Evolutionary conservation across 2,113 vertebrate genomes (phyloP).

Genomic region (Odontophorus gujanensis): DNA sequence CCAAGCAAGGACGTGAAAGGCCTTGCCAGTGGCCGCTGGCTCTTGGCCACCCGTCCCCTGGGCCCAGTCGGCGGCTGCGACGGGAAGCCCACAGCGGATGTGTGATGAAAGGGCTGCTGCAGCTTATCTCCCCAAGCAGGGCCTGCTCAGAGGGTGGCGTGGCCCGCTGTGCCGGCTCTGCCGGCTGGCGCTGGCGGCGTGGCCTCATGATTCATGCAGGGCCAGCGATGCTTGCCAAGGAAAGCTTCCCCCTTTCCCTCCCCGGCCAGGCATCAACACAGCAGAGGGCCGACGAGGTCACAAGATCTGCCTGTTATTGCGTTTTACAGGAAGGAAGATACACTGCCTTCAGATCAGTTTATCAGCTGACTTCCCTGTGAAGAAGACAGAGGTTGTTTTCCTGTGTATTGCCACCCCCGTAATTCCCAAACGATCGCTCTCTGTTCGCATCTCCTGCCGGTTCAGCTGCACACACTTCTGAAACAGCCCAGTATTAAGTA

Average conservation of each 20-base stretch:
- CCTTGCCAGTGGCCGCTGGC: conserved; percentile 18
- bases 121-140: conserved; percentile 61
- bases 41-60: background rate
- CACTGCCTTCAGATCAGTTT: conserved; percentile 76
- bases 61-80: background rate
- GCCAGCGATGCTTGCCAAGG: conserved; percentile 29
- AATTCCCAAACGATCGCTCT: conserved; percentile 74
- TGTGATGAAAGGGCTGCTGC: conserved; percentile 62
- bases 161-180: conserved; percentile 47
- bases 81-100: conserved; percentile 62
- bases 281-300: conserved; percentile 62
- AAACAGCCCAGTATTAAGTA: conserved; percentile 72
- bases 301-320: conserved; percentile 69
- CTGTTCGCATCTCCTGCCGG: conserved; percentile 59
- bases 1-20: conserved; percentile 4
- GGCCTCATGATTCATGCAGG: conserved; percentile 51
- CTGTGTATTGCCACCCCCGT: conserved; percentile 77
- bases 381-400: conserved; percentile 72
- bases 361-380: conserved; percentile 81
- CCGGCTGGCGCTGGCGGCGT: conserved; percentile 35
- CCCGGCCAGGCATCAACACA: conserved; percentile 15
- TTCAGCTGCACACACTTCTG: conserved; percentile 62
- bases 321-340: conserved; percentile 81
- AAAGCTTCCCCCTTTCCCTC: conserved; percentile 21
- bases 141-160: conserved; percentile 44